These are phyloP conservation scores for Holocentrus rufus DNA, from an alignment of 2,797 vertebrate species.

Conservation along the genomic window DNA sequence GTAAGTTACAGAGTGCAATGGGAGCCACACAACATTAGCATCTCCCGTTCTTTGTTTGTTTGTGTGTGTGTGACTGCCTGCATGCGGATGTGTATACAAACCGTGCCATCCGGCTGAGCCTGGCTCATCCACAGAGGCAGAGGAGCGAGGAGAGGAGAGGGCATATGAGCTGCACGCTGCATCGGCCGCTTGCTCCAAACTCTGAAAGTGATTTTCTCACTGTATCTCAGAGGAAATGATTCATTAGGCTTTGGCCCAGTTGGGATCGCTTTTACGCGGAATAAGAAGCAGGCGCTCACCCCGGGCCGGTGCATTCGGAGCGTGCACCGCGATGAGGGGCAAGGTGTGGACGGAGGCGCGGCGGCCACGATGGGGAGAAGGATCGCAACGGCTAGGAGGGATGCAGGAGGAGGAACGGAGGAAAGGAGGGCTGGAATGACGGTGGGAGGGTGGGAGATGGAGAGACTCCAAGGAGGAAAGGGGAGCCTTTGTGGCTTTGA, in stretches of 20 bases:
- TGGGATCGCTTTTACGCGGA: constrained; percentile 70
- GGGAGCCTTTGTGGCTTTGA: constrained; percentile 60
- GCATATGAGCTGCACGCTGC: constrained; percentile 50
- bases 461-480: constrained; percentile 3
- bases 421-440: constrained; percentile 46
- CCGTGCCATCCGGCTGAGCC: constrained; percentile 14
- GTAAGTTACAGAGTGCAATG: constrained; percentile 52
- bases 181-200: constrained; percentile 51
- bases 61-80: constrained; percentile 54
- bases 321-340: constrained; percentile 53
- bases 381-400: constrained; percentile 31
- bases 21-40: constrained; percentile 30
- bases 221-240: constrained; percentile 78
- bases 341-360: constrained; percentile 63
- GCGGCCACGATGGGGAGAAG: constrained; percentile 29
- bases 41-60: constrained; percentile 27
- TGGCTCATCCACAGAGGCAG: constrained; percentile 47
- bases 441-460: constrained; percentile 28
- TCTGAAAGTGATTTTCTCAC: constrained; percentile 78
- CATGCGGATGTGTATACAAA: constrained; percentile 58
- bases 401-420: constrained; percentile 24
- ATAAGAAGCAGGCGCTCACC: constrained; percentile 78
- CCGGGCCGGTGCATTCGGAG: constrained; percentile 65
- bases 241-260: constrained; percentile 70
- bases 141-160: constrained; percentile 25